Conservation (phyloP, 2,113 vertebrate species). For the Panthera uncia region DNA sequence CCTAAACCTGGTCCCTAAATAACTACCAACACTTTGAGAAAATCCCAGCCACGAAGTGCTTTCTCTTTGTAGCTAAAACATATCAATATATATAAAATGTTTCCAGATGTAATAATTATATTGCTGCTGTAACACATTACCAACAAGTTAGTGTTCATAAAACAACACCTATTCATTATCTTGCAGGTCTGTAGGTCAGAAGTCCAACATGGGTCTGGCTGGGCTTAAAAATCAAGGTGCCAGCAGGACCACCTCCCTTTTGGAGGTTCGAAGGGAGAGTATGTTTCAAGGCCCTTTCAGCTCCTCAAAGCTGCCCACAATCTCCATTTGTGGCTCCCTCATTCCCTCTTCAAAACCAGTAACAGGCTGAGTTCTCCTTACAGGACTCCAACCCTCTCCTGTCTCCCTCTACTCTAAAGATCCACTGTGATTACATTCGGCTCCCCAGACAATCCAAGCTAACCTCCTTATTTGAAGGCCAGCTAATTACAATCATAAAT, state of each 20-base stretch:
- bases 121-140: not conserved
- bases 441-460: not conserved
- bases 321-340: no score
- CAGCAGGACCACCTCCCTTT: not conserved
- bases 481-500: not conserved
- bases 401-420: not conserved
- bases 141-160: not conserved
- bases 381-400: not conserved
- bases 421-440: not conserved
- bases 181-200: not conserved
- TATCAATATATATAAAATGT: not conserved
- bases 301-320: not conserved
- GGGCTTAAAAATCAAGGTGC: not conserved
- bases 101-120: not conserved
- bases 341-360: not conserved
- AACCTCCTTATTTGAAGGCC: not conserved
- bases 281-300: not conserved
- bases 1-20: slow-evolving; percentile 22
- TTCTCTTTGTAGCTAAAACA: not conserved
- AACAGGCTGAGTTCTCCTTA: not conserved
- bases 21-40: not conserved
- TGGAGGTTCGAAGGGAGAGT: not conserved
- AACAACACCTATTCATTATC: not conserved
- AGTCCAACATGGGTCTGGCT: not conserved
- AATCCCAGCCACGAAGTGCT: not conserved